phyloP scores from a whole-genome alignment of 1,140 invertebrate species.

The Eueides isabella region DNA sequence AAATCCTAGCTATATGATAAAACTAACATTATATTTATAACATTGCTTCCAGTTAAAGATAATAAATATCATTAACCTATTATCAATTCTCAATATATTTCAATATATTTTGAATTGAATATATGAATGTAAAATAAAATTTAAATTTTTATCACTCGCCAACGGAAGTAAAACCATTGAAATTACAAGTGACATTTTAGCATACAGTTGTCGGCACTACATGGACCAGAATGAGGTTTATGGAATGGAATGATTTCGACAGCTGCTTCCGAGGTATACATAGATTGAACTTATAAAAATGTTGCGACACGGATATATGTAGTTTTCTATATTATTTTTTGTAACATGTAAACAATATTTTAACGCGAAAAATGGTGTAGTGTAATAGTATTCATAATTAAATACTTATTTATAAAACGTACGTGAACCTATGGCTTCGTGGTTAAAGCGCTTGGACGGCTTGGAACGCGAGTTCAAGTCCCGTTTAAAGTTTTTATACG shows the following conservation, averaged over 20 bases:
- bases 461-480: too few relatives aligned
- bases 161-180: not conserved
- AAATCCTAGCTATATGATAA: too few relatives aligned
- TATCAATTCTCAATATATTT: too few relatives aligned
- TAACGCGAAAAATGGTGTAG: too few relatives aligned
- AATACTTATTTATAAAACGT: too few relatives aligned
- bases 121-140: not conserved
- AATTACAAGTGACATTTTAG: slow-evolving; percentile 11
- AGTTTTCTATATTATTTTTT: not conserved
- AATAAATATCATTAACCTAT: not conserved
- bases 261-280: not conserved
- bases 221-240: slow-evolving; percentile 18
- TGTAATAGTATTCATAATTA: too few relatives aligned
- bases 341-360: not conserved
- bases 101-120: too few relatives aligned
- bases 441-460: too few relatives aligned
- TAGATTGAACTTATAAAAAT: not conserved
- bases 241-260: slow-evolving; percentile 18
- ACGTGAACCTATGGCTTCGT: too few relatives aligned
- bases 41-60: not conserved
- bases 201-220: not conserved
- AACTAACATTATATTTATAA: not conserved
- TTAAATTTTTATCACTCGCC: not conserved
- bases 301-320: not conserved
- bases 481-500: too few relatives aligned